phyloP scores from a whole-genome alignment of 1,140 invertebrate genomes.

The Mycetomoellerius zeteki region DNA sequence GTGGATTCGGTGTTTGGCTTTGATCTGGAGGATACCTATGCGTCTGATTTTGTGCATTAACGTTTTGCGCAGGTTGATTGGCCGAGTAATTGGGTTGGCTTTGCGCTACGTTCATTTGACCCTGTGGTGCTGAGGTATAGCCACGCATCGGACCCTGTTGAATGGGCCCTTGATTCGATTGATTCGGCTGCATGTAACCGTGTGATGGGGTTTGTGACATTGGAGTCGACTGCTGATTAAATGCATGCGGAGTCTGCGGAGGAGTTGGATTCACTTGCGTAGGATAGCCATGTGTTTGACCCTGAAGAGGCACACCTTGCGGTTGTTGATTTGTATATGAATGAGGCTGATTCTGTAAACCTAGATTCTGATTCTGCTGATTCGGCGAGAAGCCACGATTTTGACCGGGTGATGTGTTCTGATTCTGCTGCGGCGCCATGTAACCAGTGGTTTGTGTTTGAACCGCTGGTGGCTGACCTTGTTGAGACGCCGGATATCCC shows the following conservation, averaged over 20 bases:
- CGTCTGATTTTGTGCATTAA: constrained; percentile 67
- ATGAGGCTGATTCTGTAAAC: constrained; percentile 75
- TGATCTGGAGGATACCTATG: constrained; percentile 77
- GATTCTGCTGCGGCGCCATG: constrained; percentile 66
- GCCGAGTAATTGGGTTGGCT: constrained; percentile 59
- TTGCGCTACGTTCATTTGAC: constrained; percentile 68
- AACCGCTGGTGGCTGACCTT: constrained; percentile 69
- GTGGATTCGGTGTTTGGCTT: constrained; percentile 57
- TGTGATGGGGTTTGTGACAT: constrained; percentile 69
- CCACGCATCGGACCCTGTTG: constrained; percentile 75
- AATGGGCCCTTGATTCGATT: constrained; percentile 65
- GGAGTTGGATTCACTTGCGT: constrained; percentile 65
- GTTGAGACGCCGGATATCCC: constrained; percentile 73
- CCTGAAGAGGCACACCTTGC: constrained; percentile 67
- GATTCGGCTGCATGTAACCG: constrained; percentile 70
- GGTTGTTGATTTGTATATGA: constrained; percentile 71
- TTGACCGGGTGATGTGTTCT: constrained; percentile 64
- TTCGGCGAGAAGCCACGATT: constrained; percentile 73
- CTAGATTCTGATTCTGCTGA: constrained; percentile 75
- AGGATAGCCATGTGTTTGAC: constrained; percentile 70
- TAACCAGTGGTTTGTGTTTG: constrained; percentile 69
- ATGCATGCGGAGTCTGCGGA: constrained; percentile 72
- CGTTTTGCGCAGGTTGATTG: constrained; percentile 65
- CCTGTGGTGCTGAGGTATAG: constrained; percentile 67
- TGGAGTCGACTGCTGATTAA: constrained; percentile 73